A percentile compares a stretch with the other conserved stretches of the same genome.
These are phyloP conservation scores for Conchocele bisecta DNA, from an alignment of 2,888 invertebrate species.

Conservation along the genomic window DNA sequence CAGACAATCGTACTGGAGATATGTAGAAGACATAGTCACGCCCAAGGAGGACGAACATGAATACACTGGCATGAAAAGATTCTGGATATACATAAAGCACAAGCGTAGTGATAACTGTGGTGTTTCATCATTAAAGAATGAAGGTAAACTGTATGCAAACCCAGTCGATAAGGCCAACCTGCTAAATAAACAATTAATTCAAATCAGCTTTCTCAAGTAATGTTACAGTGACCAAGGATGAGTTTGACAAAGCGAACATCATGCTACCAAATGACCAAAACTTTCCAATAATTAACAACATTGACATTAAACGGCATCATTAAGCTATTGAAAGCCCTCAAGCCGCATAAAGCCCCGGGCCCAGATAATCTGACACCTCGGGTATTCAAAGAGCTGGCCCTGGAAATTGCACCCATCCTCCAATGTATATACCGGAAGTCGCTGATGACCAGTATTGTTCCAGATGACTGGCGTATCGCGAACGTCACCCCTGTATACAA, in stretches of 20 bases:
- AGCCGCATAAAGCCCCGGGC: not conserved
- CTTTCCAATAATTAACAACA: too few relatives aligned
- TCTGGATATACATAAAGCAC: conserved; percentile 33
- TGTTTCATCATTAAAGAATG: conserved; percentile 9
- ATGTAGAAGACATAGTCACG: conserved; percentile 19
- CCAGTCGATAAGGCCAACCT: conserved; percentile 5
- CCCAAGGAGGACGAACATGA: conserved; percentile 4
- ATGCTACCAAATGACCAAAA: too few relatives aligned
- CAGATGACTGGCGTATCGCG: conserved; percentile 6
- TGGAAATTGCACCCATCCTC: not conserved
- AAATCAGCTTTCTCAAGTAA: too few relatives aligned
- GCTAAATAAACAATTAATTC: conserved; percentile 13
- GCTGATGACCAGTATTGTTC: not conserved
- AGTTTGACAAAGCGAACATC: too few relatives aligned
- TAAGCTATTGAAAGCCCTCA: not conserved
- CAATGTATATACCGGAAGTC: conserved; percentile 8
- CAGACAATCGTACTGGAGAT: conserved; percentile 22
- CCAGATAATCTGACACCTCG: not conserved
- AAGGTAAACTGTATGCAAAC: conserved; percentile 10
- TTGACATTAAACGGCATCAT: not conserved
- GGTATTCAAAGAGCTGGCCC: conserved; percentile 3
- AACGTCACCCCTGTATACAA: too few relatives aligned
- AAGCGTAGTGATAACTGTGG: conserved; percentile 1
- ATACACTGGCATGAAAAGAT: conserved; percentile 5
- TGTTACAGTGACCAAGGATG: too few relatives aligned